Evolutionary conservation across 2,113 vertebrate genomes (phyloP).

Genomic region (Illadopsis cleaveri): DNA sequence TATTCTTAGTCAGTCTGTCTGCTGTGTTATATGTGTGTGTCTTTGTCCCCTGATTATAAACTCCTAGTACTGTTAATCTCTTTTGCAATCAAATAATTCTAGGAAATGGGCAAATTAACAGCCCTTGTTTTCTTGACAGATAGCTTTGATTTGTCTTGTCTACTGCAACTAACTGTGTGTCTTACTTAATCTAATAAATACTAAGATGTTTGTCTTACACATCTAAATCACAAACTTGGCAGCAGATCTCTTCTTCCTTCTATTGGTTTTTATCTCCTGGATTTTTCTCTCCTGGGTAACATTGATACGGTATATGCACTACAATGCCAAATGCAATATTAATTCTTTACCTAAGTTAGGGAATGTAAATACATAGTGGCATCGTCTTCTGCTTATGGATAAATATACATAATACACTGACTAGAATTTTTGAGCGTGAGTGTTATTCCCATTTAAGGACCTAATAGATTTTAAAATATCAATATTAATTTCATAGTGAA

Average conservation of each 20-base stretch:
- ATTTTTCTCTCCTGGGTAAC: conserved; percentile 29
- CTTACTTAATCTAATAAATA: conserved; percentile 26
- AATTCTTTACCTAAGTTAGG: conserved; percentile 43
- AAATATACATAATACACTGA: neutral
- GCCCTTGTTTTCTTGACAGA: neutral
- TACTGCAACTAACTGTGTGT: neutral
- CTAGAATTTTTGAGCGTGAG: neutral
- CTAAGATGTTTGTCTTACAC: neutral
- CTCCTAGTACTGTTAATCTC: neutral
- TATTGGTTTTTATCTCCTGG: conserved; percentile 3
- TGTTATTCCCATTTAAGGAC: neutral
- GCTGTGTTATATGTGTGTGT: neutral
- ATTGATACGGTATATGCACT: conserved; percentile 25
- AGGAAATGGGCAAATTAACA: neutral
- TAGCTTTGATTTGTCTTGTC: neutral
- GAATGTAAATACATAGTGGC: neutral
- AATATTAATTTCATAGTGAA: neutral
- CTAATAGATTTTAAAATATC: neutral
- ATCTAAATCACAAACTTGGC: neutral
- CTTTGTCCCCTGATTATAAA: neutral
- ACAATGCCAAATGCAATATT: conserved; percentile 31
- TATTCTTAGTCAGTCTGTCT: neutral
- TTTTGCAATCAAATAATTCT: neutral
- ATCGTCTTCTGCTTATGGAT: conserved; percentile 12
- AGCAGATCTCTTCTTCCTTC: conserved; percentile 14